Conservation (phyloP, 2,888 invertebrate genomes). For the Orthonychiurus folsomi region DNA sequence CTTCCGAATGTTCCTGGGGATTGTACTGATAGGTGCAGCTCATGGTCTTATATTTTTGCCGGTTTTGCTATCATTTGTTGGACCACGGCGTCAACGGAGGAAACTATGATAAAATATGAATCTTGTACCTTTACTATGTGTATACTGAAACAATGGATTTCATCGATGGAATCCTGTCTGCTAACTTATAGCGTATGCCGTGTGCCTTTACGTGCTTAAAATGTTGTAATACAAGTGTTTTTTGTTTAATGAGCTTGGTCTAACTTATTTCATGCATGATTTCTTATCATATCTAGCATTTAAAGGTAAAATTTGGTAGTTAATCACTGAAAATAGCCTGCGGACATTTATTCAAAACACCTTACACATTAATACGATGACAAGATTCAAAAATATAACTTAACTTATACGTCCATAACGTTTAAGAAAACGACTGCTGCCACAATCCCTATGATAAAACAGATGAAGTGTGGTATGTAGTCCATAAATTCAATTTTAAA, state of each 20-base stretch:
- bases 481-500: slow-evolving; percentile 31
- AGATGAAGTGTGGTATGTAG: slow-evolving; percentile 24
- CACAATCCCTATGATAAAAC: slow-evolving; percentile 21
- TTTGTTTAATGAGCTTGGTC: too few species aligned
- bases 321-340: too few species aligned
- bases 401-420: too few species aligned
- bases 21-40: slow-evolving; percentile 90
- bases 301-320: too few species aligned
- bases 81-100: slow-evolving; percentile 19
- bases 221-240: too few species aligned
- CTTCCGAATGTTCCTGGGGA: slow-evolving; percentile 96
- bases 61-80: slow-evolving; percentile 59
- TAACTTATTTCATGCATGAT: too few species aligned
- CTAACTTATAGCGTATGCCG: not conserved
- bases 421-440: not conserved
- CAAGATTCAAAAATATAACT: too few species aligned
- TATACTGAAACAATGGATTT: not conserved
- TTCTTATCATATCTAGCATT: too few species aligned
- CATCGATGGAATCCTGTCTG: too few species aligned
- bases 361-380: too few species aligned
- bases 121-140: not conserved
- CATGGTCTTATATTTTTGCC: slow-evolving; percentile 97
- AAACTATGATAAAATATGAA: not conserved
- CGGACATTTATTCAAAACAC: too few species aligned
- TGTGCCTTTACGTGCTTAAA: not conserved